Evolutionary conservation across 1,140 invertebrate genomes (phyloP).

Genomic region (Trigoniulus corallinus): DNA sequence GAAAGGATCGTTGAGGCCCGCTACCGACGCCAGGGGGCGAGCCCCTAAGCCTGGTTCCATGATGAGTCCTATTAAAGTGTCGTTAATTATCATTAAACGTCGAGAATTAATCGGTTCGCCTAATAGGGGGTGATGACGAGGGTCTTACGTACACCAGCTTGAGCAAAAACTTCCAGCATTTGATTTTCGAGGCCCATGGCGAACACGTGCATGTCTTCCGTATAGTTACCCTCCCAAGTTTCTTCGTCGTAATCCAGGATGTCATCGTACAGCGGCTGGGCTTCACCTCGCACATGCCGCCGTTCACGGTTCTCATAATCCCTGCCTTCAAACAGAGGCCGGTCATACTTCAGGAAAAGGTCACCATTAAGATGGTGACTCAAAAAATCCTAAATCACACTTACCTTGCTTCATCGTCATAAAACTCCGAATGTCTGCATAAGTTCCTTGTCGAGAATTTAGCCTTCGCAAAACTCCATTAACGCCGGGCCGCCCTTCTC

Average conservation of each 20-base stretch:
- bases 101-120: no score
- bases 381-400: background rate
- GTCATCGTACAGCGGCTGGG: conserved; percentile 18
- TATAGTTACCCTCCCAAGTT: conserved; percentile 10
- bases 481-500: no score
- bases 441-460: conserved; percentile 3
- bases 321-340: conserved; percentile 11
- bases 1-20: no score
- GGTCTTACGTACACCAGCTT: conserved; percentile 5
- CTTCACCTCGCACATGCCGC: conserved; percentile 28
- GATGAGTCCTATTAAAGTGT: no score
- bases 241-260: conserved; percentile 10
- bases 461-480: no score
- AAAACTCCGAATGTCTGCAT: conserved; percentile 9
- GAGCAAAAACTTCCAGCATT: conserved; percentile 2
- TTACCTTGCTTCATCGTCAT: conserved; percentile 7
- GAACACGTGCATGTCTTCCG: conserved; percentile 12
- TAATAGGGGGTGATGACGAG: no score
- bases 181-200: conserved; percentile 4
- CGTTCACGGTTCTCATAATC: conserved; percentile 21
- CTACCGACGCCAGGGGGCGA: no score
- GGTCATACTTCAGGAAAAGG: background rate
- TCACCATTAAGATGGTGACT: background rate
- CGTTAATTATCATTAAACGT: no score
- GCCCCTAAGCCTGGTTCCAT: no score